Evolutionary conservation across 2,888 invertebrate genomes (phyloP), one percentile per base, ranked within the genome.

Genomic region (Lycocerus yunnanus): DNA sequence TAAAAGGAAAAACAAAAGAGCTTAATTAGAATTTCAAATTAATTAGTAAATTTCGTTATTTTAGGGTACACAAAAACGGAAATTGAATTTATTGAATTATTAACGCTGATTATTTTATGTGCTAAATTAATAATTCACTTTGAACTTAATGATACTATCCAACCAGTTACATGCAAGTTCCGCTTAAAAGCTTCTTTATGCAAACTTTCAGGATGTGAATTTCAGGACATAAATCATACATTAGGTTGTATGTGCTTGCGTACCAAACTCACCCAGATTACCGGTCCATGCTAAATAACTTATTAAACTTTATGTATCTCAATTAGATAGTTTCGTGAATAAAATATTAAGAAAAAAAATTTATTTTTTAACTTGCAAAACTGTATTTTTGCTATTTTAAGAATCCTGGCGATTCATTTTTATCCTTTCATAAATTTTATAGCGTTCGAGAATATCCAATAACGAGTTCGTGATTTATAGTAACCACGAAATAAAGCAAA

Each of bases 391-490:
- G 2, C 18, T 18, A 63, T 18, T 63, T 63, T 63, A 63, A 63
- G 61, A 63, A 63, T 63, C n/a, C 18, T 4, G 61, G 18, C 20
- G 13, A 63, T 63, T 63, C 61, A 16, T 63, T 63, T 63, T 20
- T 63, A 63, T 63, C 16, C 69, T 43, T 73, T 73, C 69, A 73
- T 73, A 73, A 73, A 73, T 73, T 69, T 66, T 66, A 69, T 21
- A 61, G 59, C 66, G 66, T 43, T 69, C 69, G 58, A 43, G 43
- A 73, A 15, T 69, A 68, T 69, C 66, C 59, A 70, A 69, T 69
- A 66, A 69, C 69, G 66, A 66, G 69, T 73, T 59, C 60, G 58
- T 73, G 73, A 73, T 73, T 73, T 73, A 73, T 73, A 20, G 69
- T 69, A 66, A 70, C 73, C 73, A 60, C 73, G 66, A 69, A 73